Percentiles rank a stretch among this genome's conserved stretches.
Evolutionary conservation across 2,888 invertebrate species (phyloP).

Genomic region (Lasioglossum pauxillum): DNA sequence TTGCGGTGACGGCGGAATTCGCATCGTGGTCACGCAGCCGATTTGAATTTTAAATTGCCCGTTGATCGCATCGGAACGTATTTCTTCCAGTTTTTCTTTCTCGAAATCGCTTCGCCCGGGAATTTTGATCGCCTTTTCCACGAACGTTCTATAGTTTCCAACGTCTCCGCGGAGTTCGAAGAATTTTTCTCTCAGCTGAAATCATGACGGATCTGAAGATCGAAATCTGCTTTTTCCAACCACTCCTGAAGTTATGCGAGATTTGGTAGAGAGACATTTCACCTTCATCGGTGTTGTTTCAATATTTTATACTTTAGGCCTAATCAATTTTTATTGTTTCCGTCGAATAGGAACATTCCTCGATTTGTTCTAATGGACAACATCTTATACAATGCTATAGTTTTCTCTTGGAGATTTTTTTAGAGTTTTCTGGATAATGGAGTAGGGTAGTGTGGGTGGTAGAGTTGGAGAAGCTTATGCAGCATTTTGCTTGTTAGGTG

Average conservation of each 20-base stretch:
- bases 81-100: slow-evolving; percentile 14
- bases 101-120: background rate
- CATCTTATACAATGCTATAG: too few species aligned
- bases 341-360: too few species aligned
- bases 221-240: background rate
- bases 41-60: slow-evolving; percentile 48
- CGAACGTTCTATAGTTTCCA: background rate
- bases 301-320: too few species aligned
- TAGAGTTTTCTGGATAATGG: background rate
- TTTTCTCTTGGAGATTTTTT: background rate
- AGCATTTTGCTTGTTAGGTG: background rate
- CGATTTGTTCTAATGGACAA: too few species aligned
- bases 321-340: too few species aligned
- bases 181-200: background rate
- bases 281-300: too few species aligned
- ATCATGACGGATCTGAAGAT: background rate
- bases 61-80: slow-evolving; percentile 20
- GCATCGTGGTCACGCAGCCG: slow-evolving; percentile 29
- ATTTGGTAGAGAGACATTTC: too few species aligned
- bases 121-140: background rate
- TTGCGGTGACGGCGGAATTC: background rate
- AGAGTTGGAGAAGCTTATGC: background rate
- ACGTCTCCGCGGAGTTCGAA: background rate
- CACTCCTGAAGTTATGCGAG: background rate
- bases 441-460: background rate